Evolutionary conservation across 1,140 invertebrate genomes (phyloP), one percentile per base, ranked within the genome.

Genomic region (Drosophila oshimai): DNA sequence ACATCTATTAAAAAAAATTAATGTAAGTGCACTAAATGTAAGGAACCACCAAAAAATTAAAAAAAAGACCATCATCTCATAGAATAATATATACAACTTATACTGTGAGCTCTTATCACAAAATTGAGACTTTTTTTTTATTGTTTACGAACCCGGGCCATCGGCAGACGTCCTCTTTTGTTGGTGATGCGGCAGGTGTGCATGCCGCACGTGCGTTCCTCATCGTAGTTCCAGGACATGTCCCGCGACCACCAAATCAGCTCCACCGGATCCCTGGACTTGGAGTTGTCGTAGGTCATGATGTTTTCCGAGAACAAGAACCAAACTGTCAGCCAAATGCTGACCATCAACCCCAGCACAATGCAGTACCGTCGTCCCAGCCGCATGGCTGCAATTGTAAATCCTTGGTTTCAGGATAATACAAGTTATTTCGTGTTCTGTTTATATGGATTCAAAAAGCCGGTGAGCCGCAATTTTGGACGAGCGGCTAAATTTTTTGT

Each of bases 181-280:
- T 87, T 87, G 51, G 55, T 68, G 5, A 87, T n/a, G 22, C 45
- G 77, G 12, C 81, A 87, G 0, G 20, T 54, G 6, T 17, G 3
- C 4, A 20, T 15, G 0, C 77, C 83, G 22, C 81, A 87, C 2
- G 34, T 15, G 0, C 76, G 77, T 9, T 7, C n/a, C 47, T 74
- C 83, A 12, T 81, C 46, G 41, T 87, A 74, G 1, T 18, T 13
- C 24, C 60, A 77, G 12, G 37, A 7, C 41, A 81, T 53, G 15
- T 61, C 24, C 3, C 64, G 33, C 1, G 81, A 58, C 81, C 81
- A 87, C 81, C 81, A 87, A 10, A 88, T 26, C 13, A 87, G 6
- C 49, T 87, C 62, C 0, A 15, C 26, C 4, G 33, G 60, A 13
- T 42, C 22, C 0, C 10, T 1, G 7, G 18, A 5, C n/a, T 3